Evolutionary conservation across 2,888 invertebrate species (phyloP), one percentile per base, ranked within the genome.

Genomic region (Ichneumon xanthorius): DNA sequence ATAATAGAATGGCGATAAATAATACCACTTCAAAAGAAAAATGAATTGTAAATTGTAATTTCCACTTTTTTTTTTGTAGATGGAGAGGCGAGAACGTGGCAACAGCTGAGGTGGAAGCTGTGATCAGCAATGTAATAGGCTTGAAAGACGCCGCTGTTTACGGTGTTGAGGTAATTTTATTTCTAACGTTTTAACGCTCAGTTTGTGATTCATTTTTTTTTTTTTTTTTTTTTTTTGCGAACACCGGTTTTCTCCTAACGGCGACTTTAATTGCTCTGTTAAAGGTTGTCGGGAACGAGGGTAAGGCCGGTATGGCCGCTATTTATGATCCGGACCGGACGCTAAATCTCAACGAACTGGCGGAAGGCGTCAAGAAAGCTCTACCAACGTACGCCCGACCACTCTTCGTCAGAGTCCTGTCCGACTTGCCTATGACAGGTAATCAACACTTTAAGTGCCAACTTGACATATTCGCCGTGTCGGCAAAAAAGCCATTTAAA

Each of bases 31-130:
- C 0, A 40, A 40, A 11, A 7, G 9, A 9, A 40, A 40, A 40
- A 11, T 40, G 2, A 40, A 40, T 9, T 40, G 2, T 9, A 40
- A 7, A 40, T 40, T 40, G 9, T 2, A 45, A 45, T 45, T 45
- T 45, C 0, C 14, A 45, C 14, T 1, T 65, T 16, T 40, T 53
- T 68, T 45, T 26, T 63, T 53, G 9, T 70, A 55, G 97, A 91
- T 99, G 98, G 98, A 97, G 98, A 92, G 99, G 99, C 16, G 99
- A 99, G 95, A 99, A 99, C 93, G 99, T 99, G 0, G 97, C 99
- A 81, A 99, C 99, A 0, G 96, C 97, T 0, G 99, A 99, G 95
- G 98, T 99, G 26, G 99, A 99, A 94, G 97, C 97, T 78, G 97
- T 98, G 11, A 96, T 99, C 87, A 97, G 97, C 85, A 97, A 97